Conservation (phyloP, 2,797 vertebrate genomes). For the Somateria mollissima region DNA sequence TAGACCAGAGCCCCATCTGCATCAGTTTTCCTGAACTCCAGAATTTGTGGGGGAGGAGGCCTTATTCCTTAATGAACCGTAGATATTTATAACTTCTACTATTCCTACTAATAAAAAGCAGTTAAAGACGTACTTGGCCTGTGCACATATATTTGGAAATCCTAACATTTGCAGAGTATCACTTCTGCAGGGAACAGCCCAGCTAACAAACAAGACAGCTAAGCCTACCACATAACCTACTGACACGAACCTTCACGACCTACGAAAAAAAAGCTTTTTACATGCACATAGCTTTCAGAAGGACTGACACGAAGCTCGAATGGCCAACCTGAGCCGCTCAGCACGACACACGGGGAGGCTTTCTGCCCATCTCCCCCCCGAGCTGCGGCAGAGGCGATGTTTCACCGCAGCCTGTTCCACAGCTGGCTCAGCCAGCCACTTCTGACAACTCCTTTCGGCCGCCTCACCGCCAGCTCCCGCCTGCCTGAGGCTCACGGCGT, state of each 20-base stretch:
- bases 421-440: fast-evolving
- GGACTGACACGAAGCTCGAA: neutral
- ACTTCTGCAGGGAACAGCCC: neutral
- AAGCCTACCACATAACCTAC: neutral
- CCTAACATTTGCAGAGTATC: neutral
- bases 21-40: slow-evolving; percentile 12
- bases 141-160: neutral
- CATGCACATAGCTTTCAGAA: neutral
- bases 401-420: neutral
- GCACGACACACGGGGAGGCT: neutral
- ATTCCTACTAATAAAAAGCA: neutral
- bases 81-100: neutral
- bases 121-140: neutral
- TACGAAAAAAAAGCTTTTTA: neutral
- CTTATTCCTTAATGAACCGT: neutral
- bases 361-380: neutral
- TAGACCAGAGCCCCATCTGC: slow-evolving; percentile 20
- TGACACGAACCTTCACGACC: neutral
- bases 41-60: slow-evolving; percentile 1
- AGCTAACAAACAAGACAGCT: neutral
- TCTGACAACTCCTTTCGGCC: neutral
- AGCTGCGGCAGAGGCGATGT: neutral
- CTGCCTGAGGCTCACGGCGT: neutral
- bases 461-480: neutral
- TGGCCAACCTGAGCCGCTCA: neutral